A percentile compares a stretch with the other conserved stretches of the same genome.
Evolutionary conservation across 2,113 vertebrate genomes (phyloP).

Genomic region (Anarhynchus alexandrinus): DNA sequence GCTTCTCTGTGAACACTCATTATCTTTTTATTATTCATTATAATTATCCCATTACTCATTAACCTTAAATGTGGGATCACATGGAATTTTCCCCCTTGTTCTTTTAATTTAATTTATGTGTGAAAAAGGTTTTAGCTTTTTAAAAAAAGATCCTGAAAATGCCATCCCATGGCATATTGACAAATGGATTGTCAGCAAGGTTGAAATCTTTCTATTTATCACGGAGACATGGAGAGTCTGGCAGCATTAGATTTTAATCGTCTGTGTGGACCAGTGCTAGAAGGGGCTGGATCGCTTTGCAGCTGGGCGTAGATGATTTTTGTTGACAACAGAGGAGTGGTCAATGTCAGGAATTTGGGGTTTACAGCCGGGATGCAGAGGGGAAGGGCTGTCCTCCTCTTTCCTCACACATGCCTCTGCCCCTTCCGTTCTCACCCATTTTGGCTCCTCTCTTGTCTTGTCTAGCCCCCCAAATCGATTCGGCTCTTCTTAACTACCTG

Average conservation of each 20-base stretch:
- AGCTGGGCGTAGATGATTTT: not conserved
- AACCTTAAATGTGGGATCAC: slow-evolving; percentile 42
- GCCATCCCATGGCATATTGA: slow-evolving; percentile 21
- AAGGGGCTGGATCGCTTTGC: not conserved
- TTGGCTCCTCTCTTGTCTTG: not conserved
- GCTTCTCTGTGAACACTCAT: slow-evolving; percentile 14
- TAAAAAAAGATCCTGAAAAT: slow-evolving; percentile 6
- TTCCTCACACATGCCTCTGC: not conserved
- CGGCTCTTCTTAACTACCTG: not conserved
- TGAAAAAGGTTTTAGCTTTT: slow-evolving; percentile 5
- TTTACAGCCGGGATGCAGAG: not conserved
- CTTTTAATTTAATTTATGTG: slow-evolving; percentile 50
- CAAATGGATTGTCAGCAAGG: slow-evolving; percentile 29
- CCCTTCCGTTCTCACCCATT: not conserved
- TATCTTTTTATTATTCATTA: slow-evolving; percentile 52
- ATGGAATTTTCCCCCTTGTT: slow-evolving; percentile 31
- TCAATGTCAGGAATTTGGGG: not conserved
- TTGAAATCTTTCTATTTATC: slow-evolving; percentile 46
- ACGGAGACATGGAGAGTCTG: not conserved
- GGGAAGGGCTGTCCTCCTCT: not conserved
- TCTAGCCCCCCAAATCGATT: not conserved
- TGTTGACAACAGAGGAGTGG: not conserved
- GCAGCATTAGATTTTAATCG: not conserved
- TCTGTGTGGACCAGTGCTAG: not conserved
- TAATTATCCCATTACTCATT: slow-evolving; percentile 54